Percentiles rank a stretch among this genome's conserved stretches.
These are phyloP conservation scores for Ramazzottius varieornatus DNA, from an alignment of 2,888 invertebrate genomes.

Conservation along the genomic window DNA sequence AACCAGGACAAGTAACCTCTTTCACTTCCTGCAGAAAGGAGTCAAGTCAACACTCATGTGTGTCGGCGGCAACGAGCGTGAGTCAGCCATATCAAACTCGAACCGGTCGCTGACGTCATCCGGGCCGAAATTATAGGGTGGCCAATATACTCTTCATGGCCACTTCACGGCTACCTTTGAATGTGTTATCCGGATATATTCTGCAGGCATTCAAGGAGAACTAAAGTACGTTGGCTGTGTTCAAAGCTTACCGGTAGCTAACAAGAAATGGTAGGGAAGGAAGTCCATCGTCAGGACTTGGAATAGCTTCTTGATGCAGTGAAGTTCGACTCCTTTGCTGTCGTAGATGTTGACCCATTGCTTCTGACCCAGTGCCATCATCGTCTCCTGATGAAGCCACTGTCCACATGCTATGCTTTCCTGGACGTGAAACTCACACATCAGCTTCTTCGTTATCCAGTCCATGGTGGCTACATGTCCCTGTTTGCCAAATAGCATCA, in stretches of 20 bases:
- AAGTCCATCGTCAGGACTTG: conserved; percentile 60
- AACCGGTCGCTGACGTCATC: no score
- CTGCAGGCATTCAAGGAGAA: no score
- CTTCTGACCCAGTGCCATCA: conserved; percentile 91
- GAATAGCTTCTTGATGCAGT: conserved; percentile 65
- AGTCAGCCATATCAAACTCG: no score
- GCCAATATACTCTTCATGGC: no score
- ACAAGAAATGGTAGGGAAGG: conserved; percentile 80
- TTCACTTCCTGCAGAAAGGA: conserved; percentile 16
- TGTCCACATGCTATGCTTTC: conserved; percentile 40
- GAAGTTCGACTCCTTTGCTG: conserved; percentile 79
- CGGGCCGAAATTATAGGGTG: no score
- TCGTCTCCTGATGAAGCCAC: conserved; percentile 56
- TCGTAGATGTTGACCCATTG: conserved; percentile 90
- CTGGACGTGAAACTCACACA: conserved; percentile 89
- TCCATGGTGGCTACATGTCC: conserved; percentile 91
- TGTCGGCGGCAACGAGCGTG: no score
- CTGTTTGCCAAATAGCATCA: conserved; percentile 54
- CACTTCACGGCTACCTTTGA: no score
- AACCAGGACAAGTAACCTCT: conserved; percentile 63
- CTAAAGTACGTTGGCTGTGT: no score
- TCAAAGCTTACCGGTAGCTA: conserved; percentile 38
- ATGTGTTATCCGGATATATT: no score
- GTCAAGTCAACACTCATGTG: neutral
- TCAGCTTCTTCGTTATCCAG: conserved; percentile 78